Percentiles rank a stretch among this genome's conserved stretches.
Evolutionary conservation across 2,113 vertebrate genomes (phyloP).

Genomic region (Thunnus thynnus): DNA sequence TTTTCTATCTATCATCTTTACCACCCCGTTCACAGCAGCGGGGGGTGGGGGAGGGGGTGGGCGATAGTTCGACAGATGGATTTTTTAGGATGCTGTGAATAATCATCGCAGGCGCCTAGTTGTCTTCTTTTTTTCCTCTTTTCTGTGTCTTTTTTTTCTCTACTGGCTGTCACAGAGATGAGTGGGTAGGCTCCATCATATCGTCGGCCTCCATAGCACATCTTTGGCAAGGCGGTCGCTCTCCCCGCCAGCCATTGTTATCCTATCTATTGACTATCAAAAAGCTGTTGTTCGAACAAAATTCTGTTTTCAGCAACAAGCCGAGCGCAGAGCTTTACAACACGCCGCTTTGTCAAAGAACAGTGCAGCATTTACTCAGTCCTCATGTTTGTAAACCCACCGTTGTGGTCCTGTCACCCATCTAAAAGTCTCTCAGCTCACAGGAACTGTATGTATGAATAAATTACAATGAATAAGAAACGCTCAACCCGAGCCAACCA

Average conservation of each 20-base stretch:
- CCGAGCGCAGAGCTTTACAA: not conserved
- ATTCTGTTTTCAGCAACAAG: slow-evolving; percentile 8
- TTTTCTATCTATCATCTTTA: slow-evolving; percentile 48
- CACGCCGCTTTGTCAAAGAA: slow-evolving; percentile 26
- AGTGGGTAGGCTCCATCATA: slow-evolving; percentile 69
- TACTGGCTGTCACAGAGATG: slow-evolving; percentile 64
- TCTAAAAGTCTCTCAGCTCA: slow-evolving; percentile 1
- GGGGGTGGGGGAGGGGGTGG: slow-evolving; percentile 33
- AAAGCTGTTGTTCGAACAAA: slow-evolving; percentile 42
- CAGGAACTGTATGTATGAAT: not conserved
- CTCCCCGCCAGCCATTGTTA: slow-evolving; percentile 60
- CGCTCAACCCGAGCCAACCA: too few relatives aligned
- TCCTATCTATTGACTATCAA: slow-evolving; percentile 34
- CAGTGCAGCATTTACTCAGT: slow-evolving; percentile 4
- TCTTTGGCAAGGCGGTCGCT: slow-evolving; percentile 29
- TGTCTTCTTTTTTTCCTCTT: slow-evolving; percentile 34
- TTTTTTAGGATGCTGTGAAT: slow-evolving; percentile 55
- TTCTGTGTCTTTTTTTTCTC: slow-evolving; percentile 2
- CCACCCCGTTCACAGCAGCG: slow-evolving; percentile 27
- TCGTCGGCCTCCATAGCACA: slow-evolving; percentile 41
- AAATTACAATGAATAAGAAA: not conserved
- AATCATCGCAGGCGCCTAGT: slow-evolving; percentile 47
- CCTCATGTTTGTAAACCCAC: slow-evolving; percentile 10
- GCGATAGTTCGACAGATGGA: slow-evolving; percentile 69
- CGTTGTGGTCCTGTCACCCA: slow-evolving; percentile 10